These are phyloP conservation scores for Drosophila eugracilis DNA, from an alignment of 1,140 invertebrate genomes.

Conservation along the genomic window DNA sequence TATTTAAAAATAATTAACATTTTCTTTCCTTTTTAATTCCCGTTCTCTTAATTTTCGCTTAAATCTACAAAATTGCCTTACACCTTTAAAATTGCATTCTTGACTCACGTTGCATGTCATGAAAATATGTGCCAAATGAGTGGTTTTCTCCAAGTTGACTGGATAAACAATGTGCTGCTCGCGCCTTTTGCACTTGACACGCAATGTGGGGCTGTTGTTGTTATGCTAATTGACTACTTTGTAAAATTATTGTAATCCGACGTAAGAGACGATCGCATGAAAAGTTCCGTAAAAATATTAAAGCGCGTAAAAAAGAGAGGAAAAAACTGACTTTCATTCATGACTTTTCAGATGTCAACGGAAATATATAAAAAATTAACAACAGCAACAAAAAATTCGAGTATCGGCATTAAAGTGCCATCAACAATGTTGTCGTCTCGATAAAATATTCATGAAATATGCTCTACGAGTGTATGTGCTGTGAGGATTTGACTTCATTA, in stretches of 20 bases:
- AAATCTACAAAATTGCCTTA: background rate
- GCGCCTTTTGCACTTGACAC: slow-evolving; percentile 50
- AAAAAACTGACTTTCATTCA: slow-evolving; percentile 43
- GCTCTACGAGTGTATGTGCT: slow-evolving; percentile 17
- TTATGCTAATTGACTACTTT: slow-evolving; percentile 73
- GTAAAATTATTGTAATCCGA: slow-evolving; percentile 67
- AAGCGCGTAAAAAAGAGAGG: background rate
- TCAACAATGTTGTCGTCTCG: slow-evolving; percentile 12
- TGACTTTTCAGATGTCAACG: slow-evolving; percentile 35
- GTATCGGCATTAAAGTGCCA: slow-evolving; percentile 28
- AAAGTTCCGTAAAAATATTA: slow-evolving; percentile 1
- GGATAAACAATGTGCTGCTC: slow-evolving; percentile 29
- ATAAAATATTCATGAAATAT: slow-evolving; percentile 57
- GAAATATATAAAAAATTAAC: slow-evolving; percentile 32
- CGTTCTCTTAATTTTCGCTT: background rate
- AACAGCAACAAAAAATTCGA: slow-evolving; percentile 17
- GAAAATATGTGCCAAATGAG: slow-evolving; percentile 12
- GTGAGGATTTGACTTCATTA: slow-evolving; percentile 59
- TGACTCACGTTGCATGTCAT: slow-evolving; percentile 14
- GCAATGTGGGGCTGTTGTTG: slow-evolving; percentile 45
- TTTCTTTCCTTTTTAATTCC: too few species aligned
- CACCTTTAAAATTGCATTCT: background rate
- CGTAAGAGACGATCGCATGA: slow-evolving; percentile 18
- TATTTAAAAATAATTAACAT: too few species aligned
- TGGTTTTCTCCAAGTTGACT: slow-evolving; percentile 1